phyloP scores from a whole-genome alignment of 1,140 invertebrate species.

The Drosophila repleta region DNA sequence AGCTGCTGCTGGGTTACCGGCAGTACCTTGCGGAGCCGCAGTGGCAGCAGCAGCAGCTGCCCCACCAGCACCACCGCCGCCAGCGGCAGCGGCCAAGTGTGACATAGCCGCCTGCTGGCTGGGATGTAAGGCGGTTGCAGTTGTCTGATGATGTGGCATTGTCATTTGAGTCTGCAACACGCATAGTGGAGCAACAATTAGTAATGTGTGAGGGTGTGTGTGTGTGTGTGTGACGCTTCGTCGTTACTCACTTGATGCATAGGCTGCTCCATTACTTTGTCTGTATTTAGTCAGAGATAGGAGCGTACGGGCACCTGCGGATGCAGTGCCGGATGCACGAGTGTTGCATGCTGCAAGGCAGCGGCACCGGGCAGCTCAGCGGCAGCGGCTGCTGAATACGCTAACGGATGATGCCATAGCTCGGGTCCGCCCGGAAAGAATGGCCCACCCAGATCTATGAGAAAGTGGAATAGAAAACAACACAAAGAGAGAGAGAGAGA shows the following conservation, averaged over 20 bases:
- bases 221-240: not conserved
- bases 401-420: slow-evolving; percentile 96
- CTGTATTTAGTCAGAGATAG: slow-evolving; percentile 98
- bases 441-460: slow-evolving; percentile 93
- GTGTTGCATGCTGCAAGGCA: slow-evolving; percentile 92
- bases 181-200: slow-evolving; percentile 2
- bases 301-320: slow-evolving; percentile 98
- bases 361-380: slow-evolving; percentile 91
- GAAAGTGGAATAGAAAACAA: slow-evolving; percentile 19
- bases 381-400: slow-evolving; percentile 91
- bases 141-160: slow-evolving; percentile 86
- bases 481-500: slow-evolving; percentile 26
- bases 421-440: slow-evolving; percentile 97
- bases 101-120: slow-evolving; percentile 88
- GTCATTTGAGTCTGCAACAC: slow-evolving; percentile 87
- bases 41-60: slow-evolving; percentile 49
- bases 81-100: slow-evolving; percentile 85
- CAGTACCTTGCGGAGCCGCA: slow-evolving; percentile 53
- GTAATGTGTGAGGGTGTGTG: not conserved
- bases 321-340: slow-evolving; percentile 97
- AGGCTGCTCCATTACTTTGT: slow-evolving; percentile 87
- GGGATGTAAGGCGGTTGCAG: slow-evolving; percentile 86
- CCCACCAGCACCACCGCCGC: slow-evolving; percentile 54
- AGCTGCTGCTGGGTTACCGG: slow-evolving; percentile 65
- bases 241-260: slow-evolving; percentile 83